Percentiles rank a stretch among this genome's conserved stretches.
Evolutionary conservation across 2,888 invertebrate genomes (phyloP).

Genomic region (Mythimna vitellina): DNA sequence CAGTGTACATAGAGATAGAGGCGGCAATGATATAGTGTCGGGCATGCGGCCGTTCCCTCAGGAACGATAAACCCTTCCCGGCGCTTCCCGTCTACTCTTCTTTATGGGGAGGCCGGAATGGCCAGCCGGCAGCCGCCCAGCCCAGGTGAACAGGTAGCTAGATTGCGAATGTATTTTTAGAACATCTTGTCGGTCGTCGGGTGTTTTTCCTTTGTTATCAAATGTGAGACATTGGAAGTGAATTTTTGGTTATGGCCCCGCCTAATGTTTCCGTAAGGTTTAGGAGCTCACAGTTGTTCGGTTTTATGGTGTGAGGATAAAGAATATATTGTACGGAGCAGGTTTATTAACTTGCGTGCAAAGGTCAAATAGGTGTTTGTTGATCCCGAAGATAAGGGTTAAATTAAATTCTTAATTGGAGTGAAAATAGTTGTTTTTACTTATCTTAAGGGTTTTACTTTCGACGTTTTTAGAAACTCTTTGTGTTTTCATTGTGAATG

Average conservation of each 20-base stretch:
- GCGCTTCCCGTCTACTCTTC: slow-evolving; percentile 89
- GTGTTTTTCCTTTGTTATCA: slow-evolving; percentile 90
- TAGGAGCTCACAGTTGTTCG: slow-evolving; percentile 70
- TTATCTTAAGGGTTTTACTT: slow-evolving; percentile 32
- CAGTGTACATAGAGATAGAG: slow-evolving; percentile 84
- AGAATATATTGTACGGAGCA: slow-evolving; percentile 63
- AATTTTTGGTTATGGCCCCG: slow-evolving; percentile 80
- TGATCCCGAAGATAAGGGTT: slow-evolving; percentile 59
- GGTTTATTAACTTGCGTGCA: slow-evolving; percentile 56
- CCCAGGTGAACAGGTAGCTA: slow-evolving; percentile 90
- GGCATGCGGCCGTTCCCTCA: slow-evolving; percentile 87
- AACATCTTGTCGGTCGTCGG: slow-evolving; percentile 88
- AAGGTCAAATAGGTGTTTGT: slow-evolving; percentile 58
- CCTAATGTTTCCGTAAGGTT: slow-evolving; percentile 80
- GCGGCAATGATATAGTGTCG: slow-evolving; percentile 90
- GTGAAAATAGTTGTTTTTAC: slow-evolving; percentile 55
- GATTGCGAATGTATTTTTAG: slow-evolving; percentile 90
- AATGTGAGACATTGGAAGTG: slow-evolving; percentile 84
- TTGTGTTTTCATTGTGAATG: slow-evolving; percentile 45
- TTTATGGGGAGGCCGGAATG: slow-evolving; percentile 90
- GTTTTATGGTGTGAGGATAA: slow-evolving; percentile 72
- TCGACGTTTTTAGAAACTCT: slow-evolving; percentile 44
- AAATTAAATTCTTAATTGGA: slow-evolving; percentile 60
- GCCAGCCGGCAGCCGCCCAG: slow-evolving; percentile 83
- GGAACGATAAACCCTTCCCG: slow-evolving; percentile 90